Conservation (phyloP, 2,888 invertebrate species). For the Phrixothrix hirtus region DNA sequence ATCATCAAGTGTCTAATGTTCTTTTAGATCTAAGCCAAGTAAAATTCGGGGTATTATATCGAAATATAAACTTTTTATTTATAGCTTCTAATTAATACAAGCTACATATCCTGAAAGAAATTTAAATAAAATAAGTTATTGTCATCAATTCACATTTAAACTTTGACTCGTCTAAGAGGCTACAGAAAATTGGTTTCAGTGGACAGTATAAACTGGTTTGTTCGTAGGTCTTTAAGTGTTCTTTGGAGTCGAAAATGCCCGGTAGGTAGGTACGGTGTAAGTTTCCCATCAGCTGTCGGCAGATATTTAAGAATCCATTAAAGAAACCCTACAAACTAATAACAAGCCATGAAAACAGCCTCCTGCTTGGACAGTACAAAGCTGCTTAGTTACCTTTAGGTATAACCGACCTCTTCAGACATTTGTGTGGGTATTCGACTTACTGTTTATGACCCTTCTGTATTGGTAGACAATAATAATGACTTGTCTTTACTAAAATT, state of each 20-base stretch:
- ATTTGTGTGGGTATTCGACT: slow-evolving; percentile 18
- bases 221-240: not conserved
- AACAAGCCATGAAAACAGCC: slow-evolving; percentile 47
- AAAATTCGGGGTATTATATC: too few relatives aligned
- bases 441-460: slow-evolving; percentile 19
- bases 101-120: not conserved
- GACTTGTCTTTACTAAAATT: slow-evolving; percentile 19
- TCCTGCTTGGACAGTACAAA: slow-evolving; percentile 31
- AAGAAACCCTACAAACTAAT: slow-evolving; percentile 49
- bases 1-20: too few relatives aligned
- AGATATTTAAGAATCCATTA: slow-evolving; percentile 52
- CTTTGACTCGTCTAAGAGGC: not conserved
- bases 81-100: too few relatives aligned
- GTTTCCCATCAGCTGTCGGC: slow-evolving; percentile 45
- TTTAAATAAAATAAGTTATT: not conserved
- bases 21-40: too few relatives aligned
- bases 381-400: slow-evolving; percentile 28
- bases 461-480: slow-evolving; percentile 26
- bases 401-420: slow-evolving; percentile 15
- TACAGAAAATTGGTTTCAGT: not conserved
- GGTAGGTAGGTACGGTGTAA: slow-evolving; percentile 24
- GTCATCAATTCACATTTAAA: not conserved
- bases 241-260: slow-evolving; percentile 2
- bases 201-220: not conserved
- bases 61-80: too few relatives aligned